Evolutionary conservation across 35 echinoderm and acorn worm genomes (phyloP).

Genomic region (Apostichopus parvimensis): DNA sequence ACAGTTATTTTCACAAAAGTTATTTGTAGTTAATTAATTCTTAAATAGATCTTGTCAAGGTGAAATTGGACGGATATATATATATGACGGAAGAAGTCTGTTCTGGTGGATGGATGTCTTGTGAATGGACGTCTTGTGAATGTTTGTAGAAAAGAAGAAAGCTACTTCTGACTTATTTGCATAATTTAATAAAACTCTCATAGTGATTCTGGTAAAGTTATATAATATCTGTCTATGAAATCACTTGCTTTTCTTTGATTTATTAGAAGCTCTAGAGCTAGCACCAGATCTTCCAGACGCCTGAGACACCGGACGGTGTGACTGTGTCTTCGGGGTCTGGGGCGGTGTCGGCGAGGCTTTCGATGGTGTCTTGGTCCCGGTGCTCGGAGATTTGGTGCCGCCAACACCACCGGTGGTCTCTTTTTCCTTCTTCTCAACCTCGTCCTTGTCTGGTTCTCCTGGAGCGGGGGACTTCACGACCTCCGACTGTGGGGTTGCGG

Average conservation of each 20-base stretch:
- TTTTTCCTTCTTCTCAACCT: not conserved
- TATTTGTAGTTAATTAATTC: too few species aligned
- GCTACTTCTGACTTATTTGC: too few species aligned
- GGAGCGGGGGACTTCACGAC: not conserved
- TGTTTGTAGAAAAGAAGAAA: too few species aligned
- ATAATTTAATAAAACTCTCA: not conserved
- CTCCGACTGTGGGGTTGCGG: constrained; percentile 2
- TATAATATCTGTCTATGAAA: not conserved
- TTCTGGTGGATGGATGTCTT: too few species aligned
- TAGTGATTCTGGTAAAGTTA: not conserved
- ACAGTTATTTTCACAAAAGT: too few species aligned
- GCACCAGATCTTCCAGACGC: constrained; percentile 40
- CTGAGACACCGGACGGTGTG: constrained; percentile 13
- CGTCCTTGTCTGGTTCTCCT: not conserved
- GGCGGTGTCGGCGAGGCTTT: constrained; percentile 37
- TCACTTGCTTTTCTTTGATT: constrained; percentile 49
- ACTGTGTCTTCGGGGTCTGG: not conserved
- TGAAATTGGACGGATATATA: too few species aligned
- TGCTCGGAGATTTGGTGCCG: not conserved
- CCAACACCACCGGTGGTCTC: not conserved
- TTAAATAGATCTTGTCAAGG: too few species aligned
- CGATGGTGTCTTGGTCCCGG: not conserved
- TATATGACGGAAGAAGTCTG: too few species aligned
- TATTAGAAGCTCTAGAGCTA: constrained; percentile 28
- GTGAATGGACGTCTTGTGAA: too few species aligned